Base-by-base conservation (phyloP, 2,113 vertebrate species). In the Caranx ignobilis region DNA sequence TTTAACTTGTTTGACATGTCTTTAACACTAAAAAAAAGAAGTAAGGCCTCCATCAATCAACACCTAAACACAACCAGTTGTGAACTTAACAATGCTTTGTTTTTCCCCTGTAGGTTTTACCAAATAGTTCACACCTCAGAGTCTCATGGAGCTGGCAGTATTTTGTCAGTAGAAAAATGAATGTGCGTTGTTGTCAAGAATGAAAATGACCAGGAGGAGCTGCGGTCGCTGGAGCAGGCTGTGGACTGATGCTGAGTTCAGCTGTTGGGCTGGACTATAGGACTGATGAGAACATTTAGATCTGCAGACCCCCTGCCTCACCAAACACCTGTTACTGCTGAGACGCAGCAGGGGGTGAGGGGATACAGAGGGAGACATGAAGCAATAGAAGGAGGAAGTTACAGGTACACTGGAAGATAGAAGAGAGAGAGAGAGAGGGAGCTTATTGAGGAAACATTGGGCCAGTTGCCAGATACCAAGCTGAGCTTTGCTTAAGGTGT, bases 231-330 rank as follows among this genome's bases (percentile, higher is more conserved):
- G 52, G 26, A 72, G 75, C 86, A 64, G 52, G 32, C 82, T 80
- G 81, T 56, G 80, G 64, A 78, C 82, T 84, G 87, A 83, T 87
- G 89, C 87, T 81, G 90, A 67, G 85, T 76, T 89, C 85, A 91
- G 90, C 90, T 89, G 91, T 84, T 79, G 64, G 59, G 56, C 81
- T 89, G 85, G 80, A 88, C 83, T 73, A 68, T 79, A 45, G 68
- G 71, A 86, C 86, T 86, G 90, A 91, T 91, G 88, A 90, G 81
- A 90, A 87, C 89, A 89, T 89, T 93, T 91, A 92, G 84, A 89
- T 88, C 69, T 11, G 43, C 79, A 34, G 89, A 68, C 87, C 83
- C 85, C 91, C 91, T 32, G 76, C 83, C 77, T 85, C 69, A 69
- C 48, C 31, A 59, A 88, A 90, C 91, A 92, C 91, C 92, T 92